phyloP scores from a whole-genome alignment of 2,888 invertebrate species.

The Folsomia manolachei region DNA sequence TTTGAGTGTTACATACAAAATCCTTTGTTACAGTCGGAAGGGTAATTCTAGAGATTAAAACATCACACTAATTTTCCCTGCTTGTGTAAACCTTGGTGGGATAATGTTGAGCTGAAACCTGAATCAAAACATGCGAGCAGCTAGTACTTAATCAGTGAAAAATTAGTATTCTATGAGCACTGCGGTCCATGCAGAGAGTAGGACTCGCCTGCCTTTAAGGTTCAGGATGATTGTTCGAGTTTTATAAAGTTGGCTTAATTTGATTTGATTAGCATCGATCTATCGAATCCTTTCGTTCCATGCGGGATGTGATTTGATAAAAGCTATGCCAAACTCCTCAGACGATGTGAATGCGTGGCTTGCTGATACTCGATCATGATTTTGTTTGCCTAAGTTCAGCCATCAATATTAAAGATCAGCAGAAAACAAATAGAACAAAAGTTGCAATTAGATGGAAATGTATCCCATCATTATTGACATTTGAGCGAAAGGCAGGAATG shows the following conservation, averaged over 20 bases:
- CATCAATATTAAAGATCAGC: constrained; percentile 10
- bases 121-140: background rate
- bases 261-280: constrained; percentile 16
- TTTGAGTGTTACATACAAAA: too few relatives aligned
- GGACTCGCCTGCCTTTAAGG: background rate
- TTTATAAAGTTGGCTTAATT: constrained; percentile 13
- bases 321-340: background rate
- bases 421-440: constrained; percentile 7
- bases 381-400: background rate
- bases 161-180: background rate
- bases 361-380: constrained; percentile 8
- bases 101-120: too few relatives aligned
- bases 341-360: constrained; percentile 6
- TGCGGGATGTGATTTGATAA: background rate
- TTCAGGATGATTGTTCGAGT: background rate
- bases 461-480: constrained; percentile 16
- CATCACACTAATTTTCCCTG: background rate
- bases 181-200: background rate
- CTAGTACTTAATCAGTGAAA: background rate
- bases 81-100: background rate
- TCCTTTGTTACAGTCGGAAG: background rate
- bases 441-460: background rate
- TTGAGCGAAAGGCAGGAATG: background rate
- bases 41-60: background rate
- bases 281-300: constrained; percentile 24